Evolutionary conservation across 1,140 invertebrate species (phyloP).

Genomic region (Drosophila fuyamai): DNA sequence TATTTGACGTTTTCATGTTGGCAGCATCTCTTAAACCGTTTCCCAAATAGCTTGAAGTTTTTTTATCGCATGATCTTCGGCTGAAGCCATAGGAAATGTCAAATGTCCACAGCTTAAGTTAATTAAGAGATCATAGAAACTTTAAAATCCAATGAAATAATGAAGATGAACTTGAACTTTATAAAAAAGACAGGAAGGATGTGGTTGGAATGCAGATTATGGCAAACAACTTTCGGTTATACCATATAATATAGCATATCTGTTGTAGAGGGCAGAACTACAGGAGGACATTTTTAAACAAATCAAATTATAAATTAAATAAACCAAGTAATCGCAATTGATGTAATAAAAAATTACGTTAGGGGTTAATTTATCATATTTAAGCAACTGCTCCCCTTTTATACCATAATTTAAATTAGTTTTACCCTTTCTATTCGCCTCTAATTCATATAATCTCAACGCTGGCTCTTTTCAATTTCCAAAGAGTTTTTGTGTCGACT

Average conservation of each 20-base stretch:
- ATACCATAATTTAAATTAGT: not conserved
- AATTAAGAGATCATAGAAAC: constrained; percentile 44
- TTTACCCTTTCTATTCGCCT: constrained; percentile 12
- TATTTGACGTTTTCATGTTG: constrained; percentile 59
- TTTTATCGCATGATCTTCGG: constrained; percentile 18
- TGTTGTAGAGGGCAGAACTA: not conserved
- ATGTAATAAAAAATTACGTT: not conserved
- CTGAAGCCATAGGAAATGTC: constrained; percentile 25
- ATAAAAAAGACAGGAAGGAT: constrained; percentile 28
- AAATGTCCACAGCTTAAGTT: constrained; percentile 22
- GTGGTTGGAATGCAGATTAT: not conserved
- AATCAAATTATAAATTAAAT: no score
- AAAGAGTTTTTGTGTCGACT: constrained; percentile 19
- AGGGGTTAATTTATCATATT: not conserved
- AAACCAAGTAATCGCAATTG: no score
- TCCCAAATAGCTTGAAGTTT: constrained; percentile 25
- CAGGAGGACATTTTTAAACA: no score
- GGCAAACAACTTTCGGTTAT: not conserved
- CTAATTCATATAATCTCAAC: constrained; percentile 18
- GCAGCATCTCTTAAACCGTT: constrained; percentile 35
- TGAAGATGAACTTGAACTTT: constrained; percentile 20
- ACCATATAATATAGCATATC: not conserved
- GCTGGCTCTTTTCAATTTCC: constrained; percentile 33
- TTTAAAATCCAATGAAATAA: not conserved
- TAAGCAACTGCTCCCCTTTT: not conserved